Base-by-base conservation (phyloP, 2,113 vertebrate genomes). In the Mystacornis crossleyi region DNA sequence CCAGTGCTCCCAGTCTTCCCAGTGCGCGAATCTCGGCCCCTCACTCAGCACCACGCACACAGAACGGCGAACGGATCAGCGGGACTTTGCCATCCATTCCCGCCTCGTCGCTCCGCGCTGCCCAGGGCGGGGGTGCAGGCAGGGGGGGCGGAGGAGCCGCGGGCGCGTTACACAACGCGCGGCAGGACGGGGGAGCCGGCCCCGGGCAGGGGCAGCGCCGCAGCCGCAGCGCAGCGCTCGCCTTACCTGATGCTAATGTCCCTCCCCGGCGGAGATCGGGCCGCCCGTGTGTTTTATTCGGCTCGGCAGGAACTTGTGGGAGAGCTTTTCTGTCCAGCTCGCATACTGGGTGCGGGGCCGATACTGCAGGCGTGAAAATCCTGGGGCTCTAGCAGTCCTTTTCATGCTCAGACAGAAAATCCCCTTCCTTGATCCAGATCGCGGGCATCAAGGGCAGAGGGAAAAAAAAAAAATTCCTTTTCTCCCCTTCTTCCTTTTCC, bases 371-470 rank as follows among this genome's bases (percentile, higher is more conserved):
- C 97, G 97, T 96, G 92, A 97, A 98, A 96, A 96, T 95, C 89
- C 98, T 98, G 98, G 97, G 96, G 95, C 95, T 96, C 96, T 97
- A 98, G 98, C 98, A 98, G 98, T 97, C 97, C 97, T 98, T 98
- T 98, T 98, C 98, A 98, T 98, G 97, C 98, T 98, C 98, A 97
- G 98, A 97, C 96, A 95, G 96, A 81, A 95, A 97, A 97, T 97
- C 97, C 97, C 96, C 87, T 96, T 91, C 95, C 97, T 96, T 93
- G 97, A 96, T 96, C 97, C 97, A 97, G 97, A 97, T 97, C 84
- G 96, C 97, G 95, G 97, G 96, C 98, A 98, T 98, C 95, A 94
- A 97, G 96, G 93, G 93, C 86, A 91, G 96, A 95, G 92, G 91
- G 73, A 89, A 86, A 81, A 42, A 58, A 78, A 65, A 54, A 84